Base-by-base conservation (phyloP, 2,113 vertebrate species). In the Donacobius atricapilla region DNA sequence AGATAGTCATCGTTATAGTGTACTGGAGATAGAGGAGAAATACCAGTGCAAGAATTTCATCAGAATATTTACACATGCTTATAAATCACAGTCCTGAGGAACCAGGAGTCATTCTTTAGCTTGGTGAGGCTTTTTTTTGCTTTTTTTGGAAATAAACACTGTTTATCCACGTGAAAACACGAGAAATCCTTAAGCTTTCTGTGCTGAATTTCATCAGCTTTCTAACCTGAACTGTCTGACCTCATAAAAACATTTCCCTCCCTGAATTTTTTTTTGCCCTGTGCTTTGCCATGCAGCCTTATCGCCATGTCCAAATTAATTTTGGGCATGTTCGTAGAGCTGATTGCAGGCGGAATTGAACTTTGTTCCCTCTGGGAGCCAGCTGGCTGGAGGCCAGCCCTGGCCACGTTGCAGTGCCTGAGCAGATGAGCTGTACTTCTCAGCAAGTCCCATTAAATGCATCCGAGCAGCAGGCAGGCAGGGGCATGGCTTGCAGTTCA, bases 271-370 rank as follows among this genome's bases (percentile, higher is more conserved):
- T 60, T 73, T 50, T 50, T 68, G 0, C 21, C 39, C 40, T 24
- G 12, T 42, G 45, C 58, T 95, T 90, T 88, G 39, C 35, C 68
- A 89, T 70, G 33, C 78, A 56, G 83, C 64, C 35, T 81, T 83
- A 77, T 70, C 71, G 78, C 82, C 68, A 13, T n/a, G 60, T 87
- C 56, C 87, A 81, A 92, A 87, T 92, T 89, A 94, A 88, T 97
- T 96, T 86, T 16, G 42, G 40, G 23, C 66, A 35, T 77, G 86
- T 86, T 86, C 0, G 0, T 31, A 30, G 71, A 54, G 37, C 51
- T 70, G 79, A 77, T 77, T 77, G 90, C 33, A 31, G 64, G 42
- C 54, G 35, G 83, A 40, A 23, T 57, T 92, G 92, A 80, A 50
- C 95, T 92, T 76, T 42, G 63, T 10, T 77, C 82, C 58, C 82